phyloP scores from a whole-genome alignment of 2,797 vertebrate genomes.

The Pristis pectinata region DNA sequence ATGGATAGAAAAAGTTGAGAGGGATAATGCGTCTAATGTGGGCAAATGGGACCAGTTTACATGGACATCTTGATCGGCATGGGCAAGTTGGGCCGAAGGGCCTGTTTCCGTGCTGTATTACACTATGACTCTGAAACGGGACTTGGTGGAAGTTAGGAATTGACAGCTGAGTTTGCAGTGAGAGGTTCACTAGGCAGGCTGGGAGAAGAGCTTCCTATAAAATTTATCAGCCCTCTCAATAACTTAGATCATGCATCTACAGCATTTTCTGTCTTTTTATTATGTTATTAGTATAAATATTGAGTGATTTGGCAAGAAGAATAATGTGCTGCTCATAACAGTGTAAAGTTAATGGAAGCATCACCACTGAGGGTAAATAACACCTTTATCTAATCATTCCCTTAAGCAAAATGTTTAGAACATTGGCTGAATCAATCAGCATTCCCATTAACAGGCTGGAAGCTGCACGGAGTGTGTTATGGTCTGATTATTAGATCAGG shows the following conservation, averaged over 20 bases:
- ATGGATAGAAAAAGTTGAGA: too few relatives aligned
- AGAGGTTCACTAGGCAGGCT: background rate
- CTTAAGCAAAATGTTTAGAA: conserved; percentile 27
- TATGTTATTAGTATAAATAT: background rate
- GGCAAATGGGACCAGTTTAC: too few relatives aligned
- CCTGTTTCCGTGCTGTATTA: too few relatives aligned
- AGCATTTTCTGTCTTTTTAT: background rate
- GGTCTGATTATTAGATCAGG: conserved; percentile 27
- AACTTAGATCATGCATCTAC: background rate
- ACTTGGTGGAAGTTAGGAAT: too few relatives aligned
- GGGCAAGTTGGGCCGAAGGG: too few relatives aligned
- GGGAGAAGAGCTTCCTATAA: background rate
- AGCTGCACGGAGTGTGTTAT: background rate
- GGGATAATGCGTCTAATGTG: too few relatives aligned
- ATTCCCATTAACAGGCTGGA: background rate
- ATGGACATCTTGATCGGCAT: too few relatives aligned
- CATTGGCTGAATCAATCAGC: conserved; percentile 29
- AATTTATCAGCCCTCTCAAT: too few relatives aligned
- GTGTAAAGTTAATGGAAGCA: background rate
- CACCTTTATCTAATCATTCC: conserved; percentile 23
- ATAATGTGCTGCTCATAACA: background rate
- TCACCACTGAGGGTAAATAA: background rate
- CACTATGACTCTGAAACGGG: background rate
- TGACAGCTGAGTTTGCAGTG: background rate
- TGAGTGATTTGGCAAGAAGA: background rate